Base-by-base conservation (phyloP, 2,113 vertebrate species). In the Vulpes lagopus region DNA sequence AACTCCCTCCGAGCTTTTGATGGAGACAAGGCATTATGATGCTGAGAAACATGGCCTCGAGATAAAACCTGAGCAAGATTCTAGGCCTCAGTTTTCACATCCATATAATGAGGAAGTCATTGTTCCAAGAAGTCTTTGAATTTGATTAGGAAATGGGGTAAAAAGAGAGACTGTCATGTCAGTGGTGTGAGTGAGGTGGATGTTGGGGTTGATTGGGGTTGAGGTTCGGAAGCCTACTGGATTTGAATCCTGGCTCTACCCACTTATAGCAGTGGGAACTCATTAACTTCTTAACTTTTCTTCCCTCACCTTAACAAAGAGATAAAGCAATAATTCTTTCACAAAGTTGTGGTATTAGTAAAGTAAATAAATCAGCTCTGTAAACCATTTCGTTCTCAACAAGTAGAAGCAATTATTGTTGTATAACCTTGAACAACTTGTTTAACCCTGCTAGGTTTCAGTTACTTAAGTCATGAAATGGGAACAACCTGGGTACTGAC, bases 281-380 rank as follows among this genome's bases (percentile, higher is more conserved):
- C 87, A 14, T 93, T 53, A 81, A 65, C 23, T 15, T 94, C 23
- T 93, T 62, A 55, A 23, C 64, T 4, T 1, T 87, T 11, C 12
- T 49, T 76, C 8, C 51, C 23, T 94, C 35, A 60, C 27, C 23
- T 81, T 32, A 73, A 67, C 43, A 62, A 69, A 49, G 62, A 43
- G 55, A 91, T 90, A 64, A 62, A 83, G 32, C 6, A 73, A 35
- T 15, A 69, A 88, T 23, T n/a, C 11, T 7, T 92, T 79, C 49
- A 83, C 38, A 74, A 74, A 95, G 15, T 67, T 71, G 32, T 69
- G 53, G 32, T 55, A 32, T 9, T 57, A 35, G 11, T 55, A 95
- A 96, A 60, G 32, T 49, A 95, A 96, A 73, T 74, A 82, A 74
- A 49, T 32, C 32, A 97, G 67, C 38, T 32, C 9, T 71, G 30